Evolutionary conservation across 1,140 invertebrate species (phyloP).

Genomic region (Cydia strobilella): DNA sequence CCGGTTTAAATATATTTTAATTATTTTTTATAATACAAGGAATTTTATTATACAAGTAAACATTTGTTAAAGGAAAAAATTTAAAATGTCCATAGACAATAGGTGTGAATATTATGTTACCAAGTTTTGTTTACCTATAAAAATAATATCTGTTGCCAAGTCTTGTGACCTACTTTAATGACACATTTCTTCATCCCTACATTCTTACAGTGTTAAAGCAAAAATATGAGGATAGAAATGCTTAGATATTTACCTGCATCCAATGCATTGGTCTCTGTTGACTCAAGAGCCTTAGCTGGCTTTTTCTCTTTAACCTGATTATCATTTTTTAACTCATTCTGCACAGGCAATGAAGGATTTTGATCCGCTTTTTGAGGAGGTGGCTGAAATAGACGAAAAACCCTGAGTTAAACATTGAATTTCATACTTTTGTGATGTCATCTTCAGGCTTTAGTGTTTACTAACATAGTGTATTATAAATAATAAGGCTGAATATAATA

Average conservation of each 20-base stretch:
- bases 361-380: constrained; percentile 41
- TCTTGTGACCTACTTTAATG: constrained; percentile 24
- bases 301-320: constrained; percentile 54
- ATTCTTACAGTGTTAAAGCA: background rate
- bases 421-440: constrained; percentile 12
- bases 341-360: constrained; percentile 38
- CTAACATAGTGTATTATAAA: background rate
- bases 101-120: constrained; percentile 1
- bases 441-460: background rate
- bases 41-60: too few relatives aligned
- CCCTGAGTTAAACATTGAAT: constrained; percentile 48
- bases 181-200: background rate
- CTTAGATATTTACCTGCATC: constrained; percentile 39
- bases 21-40: too few relatives aligned
- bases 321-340: constrained; percentile 48
- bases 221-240: background rate
- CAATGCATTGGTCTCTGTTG: constrained; percentile 53
- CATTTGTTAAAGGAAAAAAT: background rate
- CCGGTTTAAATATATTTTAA: too few relatives aligned
- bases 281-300: constrained; percentile 40
- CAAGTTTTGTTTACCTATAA: constrained; percentile 33
- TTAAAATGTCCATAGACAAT: background rate
- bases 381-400: constrained; percentile 56
- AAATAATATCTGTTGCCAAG: constrained; percentile 30
- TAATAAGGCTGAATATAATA: constrained; percentile 7